These are phyloP conservation scores for Emydura subglobosa DNA, from an alignment of 2,113 vertebrate genomes.

Conservation along the genomic window DNA sequence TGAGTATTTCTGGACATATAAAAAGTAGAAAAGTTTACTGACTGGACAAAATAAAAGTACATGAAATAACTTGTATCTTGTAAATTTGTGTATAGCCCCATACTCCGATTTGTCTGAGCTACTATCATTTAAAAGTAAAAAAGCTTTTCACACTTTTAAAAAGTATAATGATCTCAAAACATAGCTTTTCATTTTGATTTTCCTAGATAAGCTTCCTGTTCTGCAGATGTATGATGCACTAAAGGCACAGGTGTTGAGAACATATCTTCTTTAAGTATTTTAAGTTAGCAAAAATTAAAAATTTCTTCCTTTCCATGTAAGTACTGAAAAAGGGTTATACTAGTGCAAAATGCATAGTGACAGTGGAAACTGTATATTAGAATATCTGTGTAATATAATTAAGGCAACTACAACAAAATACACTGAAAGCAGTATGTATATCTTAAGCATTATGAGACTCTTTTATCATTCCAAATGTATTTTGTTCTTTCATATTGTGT, in stretches of 20 bases:
- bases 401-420: not conserved
- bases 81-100: not conserved
- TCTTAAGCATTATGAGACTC: not conserved
- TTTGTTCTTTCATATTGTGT: not conserved
- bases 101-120: not conserved
- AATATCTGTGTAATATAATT: not conserved
- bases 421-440: not conserved
- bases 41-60: not conserved
- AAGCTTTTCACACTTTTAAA: not conserved
- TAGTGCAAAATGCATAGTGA: not conserved
- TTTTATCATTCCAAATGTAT: fast-evolving
- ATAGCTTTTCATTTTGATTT: not conserved
- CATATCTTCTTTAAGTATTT: not conserved
- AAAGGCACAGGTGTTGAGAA: not conserved
- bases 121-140: not conserved
- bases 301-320: not conserved
- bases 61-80: not conserved
- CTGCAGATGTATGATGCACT: not conserved
- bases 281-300: not conserved
- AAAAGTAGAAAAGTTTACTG: not conserved
- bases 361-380: not conserved
- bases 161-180: not conserved
- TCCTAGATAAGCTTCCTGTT: not conserved
- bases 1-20: not conserved
- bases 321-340: not conserved